These are phyloP conservation scores for Tychaedon coryphoeus DNA, from an alignment of 2,113 vertebrate species.

Conservation along the genomic window DNA sequence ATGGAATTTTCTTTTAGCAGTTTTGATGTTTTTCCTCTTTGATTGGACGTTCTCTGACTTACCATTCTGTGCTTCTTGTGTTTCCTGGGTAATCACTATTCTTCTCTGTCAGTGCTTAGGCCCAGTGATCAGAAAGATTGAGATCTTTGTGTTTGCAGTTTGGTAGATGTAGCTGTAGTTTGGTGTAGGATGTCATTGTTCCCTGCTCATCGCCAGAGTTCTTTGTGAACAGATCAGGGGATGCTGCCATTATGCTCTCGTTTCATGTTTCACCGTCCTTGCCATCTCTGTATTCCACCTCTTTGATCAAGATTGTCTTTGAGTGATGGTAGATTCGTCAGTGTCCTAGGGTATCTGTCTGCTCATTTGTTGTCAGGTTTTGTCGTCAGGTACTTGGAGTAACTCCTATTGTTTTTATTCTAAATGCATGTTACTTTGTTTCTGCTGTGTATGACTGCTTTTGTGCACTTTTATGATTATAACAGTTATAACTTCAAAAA, in stretches of 20 bases:
- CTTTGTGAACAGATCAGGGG: not conserved
- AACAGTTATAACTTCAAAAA: not conserved
- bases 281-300: not conserved
- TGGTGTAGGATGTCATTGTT: not conserved
- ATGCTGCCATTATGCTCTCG: rapidly evolving
- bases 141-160: not conserved
- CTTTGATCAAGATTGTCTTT: not conserved
- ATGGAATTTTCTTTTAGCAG: not conserved
- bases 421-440: not conserved
- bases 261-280: not conserved
- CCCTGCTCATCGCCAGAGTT: not conserved
- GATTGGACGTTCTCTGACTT: not conserved
- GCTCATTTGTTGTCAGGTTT: not conserved
- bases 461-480: not conserved
- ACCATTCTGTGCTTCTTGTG: not conserved
- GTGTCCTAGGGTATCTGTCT: not conserved
- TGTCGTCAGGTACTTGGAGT: not conserved
- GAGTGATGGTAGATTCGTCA: not conserved
- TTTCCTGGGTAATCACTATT: not conserved
- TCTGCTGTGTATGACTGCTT: not conserved
- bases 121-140: not conserved
- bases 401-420: not conserved
- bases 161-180: not conserved
- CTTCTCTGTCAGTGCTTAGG: not conserved
- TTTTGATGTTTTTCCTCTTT: not conserved